Conservation (phyloP, 2,113 vertebrate species). For the Drymodes brunneopygia region DNA sequence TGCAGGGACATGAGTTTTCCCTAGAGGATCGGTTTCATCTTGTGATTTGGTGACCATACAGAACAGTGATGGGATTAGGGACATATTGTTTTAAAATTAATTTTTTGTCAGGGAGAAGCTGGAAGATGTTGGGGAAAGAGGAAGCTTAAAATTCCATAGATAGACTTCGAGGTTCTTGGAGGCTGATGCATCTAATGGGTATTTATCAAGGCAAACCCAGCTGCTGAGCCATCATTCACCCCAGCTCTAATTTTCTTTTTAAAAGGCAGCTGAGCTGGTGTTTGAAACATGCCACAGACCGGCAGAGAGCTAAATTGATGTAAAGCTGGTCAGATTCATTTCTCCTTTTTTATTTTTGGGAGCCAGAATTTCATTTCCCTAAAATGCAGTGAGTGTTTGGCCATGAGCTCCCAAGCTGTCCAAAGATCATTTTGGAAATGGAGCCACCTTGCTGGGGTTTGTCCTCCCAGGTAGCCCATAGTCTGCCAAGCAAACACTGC, state of each 20-base stretch:
- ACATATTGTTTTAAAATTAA: slow-evolving; percentile 16
- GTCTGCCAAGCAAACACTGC: background rate
- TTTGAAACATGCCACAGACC: background rate
- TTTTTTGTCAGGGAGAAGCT: background rate
- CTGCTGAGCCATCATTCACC: background rate
- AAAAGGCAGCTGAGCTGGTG: background rate
- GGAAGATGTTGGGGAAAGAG: background rate
- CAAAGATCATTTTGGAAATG: background rate
- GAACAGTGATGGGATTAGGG: background rate
- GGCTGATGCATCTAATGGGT: background rate
- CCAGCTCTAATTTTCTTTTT: background rate
- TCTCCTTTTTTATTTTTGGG: slow-evolving; percentile 68
- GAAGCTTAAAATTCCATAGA: background rate
- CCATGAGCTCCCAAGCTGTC: background rate
- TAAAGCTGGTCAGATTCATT: slow-evolving; percentile 64
- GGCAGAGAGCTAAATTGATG: background rate
- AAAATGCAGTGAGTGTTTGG: slow-evolving; percentile 23
- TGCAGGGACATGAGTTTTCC: slow-evolving; percentile 4
- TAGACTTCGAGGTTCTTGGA: background rate
- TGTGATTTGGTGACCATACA: slow-evolving; percentile 26
- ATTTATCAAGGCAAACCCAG: background rate
- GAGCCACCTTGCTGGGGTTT: background rate
- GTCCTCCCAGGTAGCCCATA: background rate
- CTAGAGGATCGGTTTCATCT: background rate
- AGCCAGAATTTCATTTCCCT: slow-evolving; percentile 71